Conservation (phyloP, 2,888 invertebrate species). For the Campoplex capitator region DNA sequence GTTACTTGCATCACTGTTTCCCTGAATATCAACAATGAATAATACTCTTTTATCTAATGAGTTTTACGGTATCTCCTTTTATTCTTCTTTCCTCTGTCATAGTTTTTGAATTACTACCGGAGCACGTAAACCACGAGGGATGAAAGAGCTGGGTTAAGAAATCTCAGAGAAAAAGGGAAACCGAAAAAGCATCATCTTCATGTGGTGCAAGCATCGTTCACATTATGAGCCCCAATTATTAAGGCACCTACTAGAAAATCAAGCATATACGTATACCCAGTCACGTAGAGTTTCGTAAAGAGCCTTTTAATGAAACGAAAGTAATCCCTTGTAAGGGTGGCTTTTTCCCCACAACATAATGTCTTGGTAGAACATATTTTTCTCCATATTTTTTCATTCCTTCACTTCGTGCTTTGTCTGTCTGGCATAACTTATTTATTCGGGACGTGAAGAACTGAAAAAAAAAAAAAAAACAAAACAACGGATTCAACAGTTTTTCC, state of each 20-base stretch:
- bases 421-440: not conserved
- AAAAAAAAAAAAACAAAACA: not conserved
- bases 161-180: not conserved
- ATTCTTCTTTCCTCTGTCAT: not conserved
- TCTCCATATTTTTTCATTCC: not conserved
- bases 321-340: slow-evolving; percentile 41
- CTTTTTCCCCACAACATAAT: not conserved
- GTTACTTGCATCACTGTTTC: not conserved
- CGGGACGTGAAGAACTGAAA: not conserved
- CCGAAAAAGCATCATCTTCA: not conserved
- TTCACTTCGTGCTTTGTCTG: not conserved
- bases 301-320: slow-evolving; percentile 60
- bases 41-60: not conserved
- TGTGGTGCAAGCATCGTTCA: not conserved
- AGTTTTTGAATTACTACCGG: not conserved
- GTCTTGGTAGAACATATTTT: too few relatives aligned
- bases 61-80: not conserved
- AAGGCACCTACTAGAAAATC: slow-evolving; percentile 8
- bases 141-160: not conserved
- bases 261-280: slow-evolving; percentile 24
- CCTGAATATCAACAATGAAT: not conserved
- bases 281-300: slow-evolving; percentile 41
- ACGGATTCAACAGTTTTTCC: not conserved
- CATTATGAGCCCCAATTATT: slow-evolving; percentile 31
- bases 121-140: not conserved